phyloP scores from a whole-genome alignment of 2,113 vertebrate species.

The Amblyopsis rosae region DNA sequence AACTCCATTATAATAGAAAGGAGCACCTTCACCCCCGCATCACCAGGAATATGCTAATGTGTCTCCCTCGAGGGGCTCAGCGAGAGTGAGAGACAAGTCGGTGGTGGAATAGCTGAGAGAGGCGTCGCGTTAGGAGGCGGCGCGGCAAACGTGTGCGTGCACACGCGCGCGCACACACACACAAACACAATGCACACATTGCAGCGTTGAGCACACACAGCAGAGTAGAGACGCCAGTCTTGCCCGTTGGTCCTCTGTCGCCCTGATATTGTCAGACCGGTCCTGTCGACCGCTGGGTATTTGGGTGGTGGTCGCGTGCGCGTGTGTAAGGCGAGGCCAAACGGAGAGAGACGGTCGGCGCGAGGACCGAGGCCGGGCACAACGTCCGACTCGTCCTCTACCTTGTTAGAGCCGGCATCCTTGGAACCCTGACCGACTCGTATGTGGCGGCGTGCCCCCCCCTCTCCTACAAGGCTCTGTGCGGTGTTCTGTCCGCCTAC shows the following conservation, averaged over 20 bases:
- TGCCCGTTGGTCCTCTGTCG: constrained; percentile 8
- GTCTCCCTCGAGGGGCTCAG: constrained; percentile 17
- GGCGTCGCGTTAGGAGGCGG: constrained; percentile 4
- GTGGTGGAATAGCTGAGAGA: constrained; percentile 25
- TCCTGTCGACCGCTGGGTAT: constrained; percentile 35
- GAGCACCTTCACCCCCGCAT: constrained; percentile 57
- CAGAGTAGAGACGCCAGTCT: neutral
- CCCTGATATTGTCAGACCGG: constrained; percentile 6
- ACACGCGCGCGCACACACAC: neutral
- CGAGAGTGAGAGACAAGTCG: constrained; percentile 37
- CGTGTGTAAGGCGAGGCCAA: neutral
- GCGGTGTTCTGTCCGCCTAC: neutral
- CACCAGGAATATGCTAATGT: constrained; percentile 62
- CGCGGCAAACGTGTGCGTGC: neutral
- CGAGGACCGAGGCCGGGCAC: no score
- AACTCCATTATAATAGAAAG: constrained; percentile 65
- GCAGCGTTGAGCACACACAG: neutral
- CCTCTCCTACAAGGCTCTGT: neutral
- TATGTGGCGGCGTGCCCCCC: neutral
- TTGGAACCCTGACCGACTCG: neutral
- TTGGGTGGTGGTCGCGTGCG: neutral
- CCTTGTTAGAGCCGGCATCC: neutral
- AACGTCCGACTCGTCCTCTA: no score
- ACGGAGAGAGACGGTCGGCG: no score
- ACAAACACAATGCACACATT: neutral